A percentile compares a stretch with the other conserved stretches of the same genome.
phyloP scores from a whole-genome alignment of 2,113 vertebrate species.

The Cyanocitta stelleri region DNA sequence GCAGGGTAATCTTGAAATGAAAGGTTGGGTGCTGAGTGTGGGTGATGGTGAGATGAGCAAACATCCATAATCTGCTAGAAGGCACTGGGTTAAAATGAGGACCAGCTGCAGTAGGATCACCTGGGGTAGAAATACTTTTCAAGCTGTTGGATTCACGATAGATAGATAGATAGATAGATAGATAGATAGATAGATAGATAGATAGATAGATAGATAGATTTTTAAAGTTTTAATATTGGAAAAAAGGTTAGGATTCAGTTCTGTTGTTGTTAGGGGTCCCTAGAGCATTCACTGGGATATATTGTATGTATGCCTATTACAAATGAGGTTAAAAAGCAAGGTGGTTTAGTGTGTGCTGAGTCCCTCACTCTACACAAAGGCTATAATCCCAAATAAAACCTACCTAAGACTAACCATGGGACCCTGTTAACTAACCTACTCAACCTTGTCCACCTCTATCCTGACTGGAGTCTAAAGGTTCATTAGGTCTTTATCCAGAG shows the following conservation, averaged over 20 bases:
- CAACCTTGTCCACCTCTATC: not conserved
- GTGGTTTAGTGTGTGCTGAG: not conserved
- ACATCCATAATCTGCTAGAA: not conserved
- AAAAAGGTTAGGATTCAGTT: not conserved
- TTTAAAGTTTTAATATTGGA: not conserved
- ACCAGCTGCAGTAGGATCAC: not conserved
- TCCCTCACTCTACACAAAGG: not conserved
- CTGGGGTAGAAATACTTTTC: not conserved
- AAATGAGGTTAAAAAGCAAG: not conserved
- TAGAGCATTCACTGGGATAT: not conserved
- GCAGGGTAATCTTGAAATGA: not conserved
- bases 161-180: too few relatives aligned
- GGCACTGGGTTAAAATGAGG: not conserved
- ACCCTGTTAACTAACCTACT: not conserved
- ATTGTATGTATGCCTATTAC: not conserved
- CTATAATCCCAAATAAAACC: not conserved
- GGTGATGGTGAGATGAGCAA: not conserved
- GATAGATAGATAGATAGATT: too few relatives aligned
- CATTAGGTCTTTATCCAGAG: not conserved
- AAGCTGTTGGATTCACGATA: not conserved
- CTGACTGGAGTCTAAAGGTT: not conserved
- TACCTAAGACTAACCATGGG: not conserved
- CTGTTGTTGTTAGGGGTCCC: not conserved
- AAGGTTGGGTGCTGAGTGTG: not conserved
- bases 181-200: too few relatives aligned